phyloP scores from a whole-genome alignment of 2,797 vertebrate genomes.

The Balearica regulorum region DNA sequence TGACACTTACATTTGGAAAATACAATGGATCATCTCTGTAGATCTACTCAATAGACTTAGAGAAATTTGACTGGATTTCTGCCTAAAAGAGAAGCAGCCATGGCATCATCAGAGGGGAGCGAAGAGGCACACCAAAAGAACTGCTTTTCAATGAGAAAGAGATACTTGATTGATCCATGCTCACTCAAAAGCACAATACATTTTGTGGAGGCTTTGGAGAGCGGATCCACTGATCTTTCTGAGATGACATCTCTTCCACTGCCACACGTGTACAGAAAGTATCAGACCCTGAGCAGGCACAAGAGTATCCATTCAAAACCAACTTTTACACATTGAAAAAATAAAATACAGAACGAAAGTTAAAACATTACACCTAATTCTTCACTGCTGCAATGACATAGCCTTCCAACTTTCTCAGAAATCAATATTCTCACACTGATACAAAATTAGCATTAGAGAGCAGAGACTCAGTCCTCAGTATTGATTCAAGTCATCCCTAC shows the following conservation, averaged over 20 bases:
- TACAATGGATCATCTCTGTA: not conserved
- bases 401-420: not conserved
- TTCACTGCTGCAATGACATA: not conserved
- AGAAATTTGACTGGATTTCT: not conserved
- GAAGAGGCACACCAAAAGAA: not conserved
- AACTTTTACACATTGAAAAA: not conserved
- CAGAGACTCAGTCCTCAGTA: not conserved
- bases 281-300: accelerated
- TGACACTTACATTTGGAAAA: not conserved
- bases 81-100: not conserved
- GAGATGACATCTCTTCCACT: not conserved
- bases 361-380: not conserved
- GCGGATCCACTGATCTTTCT: not conserved
- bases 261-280: not conserved
- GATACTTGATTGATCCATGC: not conserved
- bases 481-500: not conserved
- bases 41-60: accelerated
- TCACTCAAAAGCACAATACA: not conserved
- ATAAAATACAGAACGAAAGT: not conserved
- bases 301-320: not conserved
- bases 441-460: not conserved
- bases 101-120: accelerated
- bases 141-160: not conserved
- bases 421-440: not conserved
- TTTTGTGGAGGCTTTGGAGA: not conserved